Conservation (phyloP, 92 coral and sea anemone species). For the Phenganax stokvisi region DNA sequence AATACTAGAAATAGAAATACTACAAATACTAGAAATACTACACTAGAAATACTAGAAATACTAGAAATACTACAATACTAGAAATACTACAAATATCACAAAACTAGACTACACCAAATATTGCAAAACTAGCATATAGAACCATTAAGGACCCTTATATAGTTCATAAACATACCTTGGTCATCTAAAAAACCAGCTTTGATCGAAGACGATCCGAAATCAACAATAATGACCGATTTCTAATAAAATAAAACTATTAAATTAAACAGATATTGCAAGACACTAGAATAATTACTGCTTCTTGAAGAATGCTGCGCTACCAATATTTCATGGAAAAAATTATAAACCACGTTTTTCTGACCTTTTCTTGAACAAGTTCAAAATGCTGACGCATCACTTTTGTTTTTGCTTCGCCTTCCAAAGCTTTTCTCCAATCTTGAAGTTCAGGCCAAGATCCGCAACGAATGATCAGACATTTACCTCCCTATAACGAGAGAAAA, state of each 20-base stretch:
- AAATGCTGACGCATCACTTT: slow-evolving; percentile 17
- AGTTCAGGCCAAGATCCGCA: slow-evolving; percentile 76
- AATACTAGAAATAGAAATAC: too few species aligned
- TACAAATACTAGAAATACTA: too few species aligned
- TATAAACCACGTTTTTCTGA: neutral
- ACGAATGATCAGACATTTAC: slow-evolving; percentile 56
- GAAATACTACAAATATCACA: too few species aligned
- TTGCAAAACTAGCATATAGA: too few species aligned
- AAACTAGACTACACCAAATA: too few species aligned
- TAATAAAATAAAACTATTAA: slow-evolving; percentile 16
- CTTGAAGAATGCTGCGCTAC: too few species aligned
- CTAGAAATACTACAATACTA: too few species aligned
- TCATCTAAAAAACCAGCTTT: slow-evolving; percentile 87
- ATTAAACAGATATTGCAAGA: neutral
- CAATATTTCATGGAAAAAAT: neutral
- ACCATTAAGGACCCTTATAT: too few species aligned
- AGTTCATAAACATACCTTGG: slow-evolving; percentile 53
- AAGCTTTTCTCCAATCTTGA: slow-evolving; percentile 84
- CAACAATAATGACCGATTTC: slow-evolving; percentile 68
- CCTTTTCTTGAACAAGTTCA: slow-evolving; percentile 31
- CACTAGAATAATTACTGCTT: neutral
- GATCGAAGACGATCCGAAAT: slow-evolving; percentile 78
- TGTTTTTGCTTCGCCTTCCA: slow-evolving; percentile 61
- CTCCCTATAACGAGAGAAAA: slow-evolving; percentile 36
- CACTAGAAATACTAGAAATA: too few species aligned